These are phyloP conservation scores for Caretta caretta DNA, from an alignment of 2,113 vertebrate genomes.

Conservation along the genomic window DNA sequence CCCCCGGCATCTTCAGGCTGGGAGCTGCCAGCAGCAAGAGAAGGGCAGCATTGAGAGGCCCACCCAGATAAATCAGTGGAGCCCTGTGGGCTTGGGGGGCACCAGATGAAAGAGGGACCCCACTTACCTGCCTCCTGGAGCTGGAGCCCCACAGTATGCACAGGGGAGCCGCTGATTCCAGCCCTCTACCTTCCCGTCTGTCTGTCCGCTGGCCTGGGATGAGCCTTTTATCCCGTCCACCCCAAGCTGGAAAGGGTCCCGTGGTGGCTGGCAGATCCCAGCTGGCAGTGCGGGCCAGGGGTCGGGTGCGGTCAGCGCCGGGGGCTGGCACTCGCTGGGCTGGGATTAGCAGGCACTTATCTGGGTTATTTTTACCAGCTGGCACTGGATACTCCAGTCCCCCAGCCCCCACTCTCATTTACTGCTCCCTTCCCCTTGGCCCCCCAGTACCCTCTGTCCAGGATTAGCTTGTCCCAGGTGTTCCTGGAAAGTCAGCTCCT, in stretches of 20 bases:
- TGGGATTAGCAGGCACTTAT: constrained; percentile 22
- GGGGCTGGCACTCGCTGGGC: neutral
- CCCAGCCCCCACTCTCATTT: neutral
- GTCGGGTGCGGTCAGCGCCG: neutral
- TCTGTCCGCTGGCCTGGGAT: neutral
- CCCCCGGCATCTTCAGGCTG: neutral
- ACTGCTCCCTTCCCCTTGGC: neutral
- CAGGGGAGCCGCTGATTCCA: neutral
- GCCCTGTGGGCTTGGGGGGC: neutral
- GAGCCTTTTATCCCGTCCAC: neutral
- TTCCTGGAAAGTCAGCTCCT: constrained; percentile 13
- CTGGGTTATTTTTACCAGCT: constrained; percentile 21
- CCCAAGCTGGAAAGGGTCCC: constrained; percentile 4
- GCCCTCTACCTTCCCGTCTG: neutral
- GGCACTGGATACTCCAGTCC: neutral
- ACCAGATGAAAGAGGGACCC: neutral
- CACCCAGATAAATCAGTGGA: neutral
- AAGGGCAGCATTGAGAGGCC: neutral
- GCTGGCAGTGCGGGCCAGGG: neutral
- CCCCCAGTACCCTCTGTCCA: neutral
- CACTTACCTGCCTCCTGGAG: neutral
- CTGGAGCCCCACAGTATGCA: no score
- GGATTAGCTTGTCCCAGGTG: neutral
- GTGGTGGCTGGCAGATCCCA: neutral
- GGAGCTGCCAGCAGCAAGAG: neutral